Base-by-base conservation (phyloP, 92 coral and sea anemone genomes). In the Virgularia gustaviana region DNA sequence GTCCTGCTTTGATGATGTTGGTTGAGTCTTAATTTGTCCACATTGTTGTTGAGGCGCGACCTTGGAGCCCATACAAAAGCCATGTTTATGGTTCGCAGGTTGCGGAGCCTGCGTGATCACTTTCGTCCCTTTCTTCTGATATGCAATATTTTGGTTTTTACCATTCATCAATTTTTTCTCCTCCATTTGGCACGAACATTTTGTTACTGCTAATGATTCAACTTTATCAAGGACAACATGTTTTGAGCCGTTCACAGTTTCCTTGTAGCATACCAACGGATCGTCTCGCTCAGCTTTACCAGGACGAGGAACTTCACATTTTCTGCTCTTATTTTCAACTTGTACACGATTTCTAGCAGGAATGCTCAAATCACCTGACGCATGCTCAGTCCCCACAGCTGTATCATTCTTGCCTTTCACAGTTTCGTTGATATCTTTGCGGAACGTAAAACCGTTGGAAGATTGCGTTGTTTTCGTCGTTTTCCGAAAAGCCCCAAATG, bases 401-500 rank as follows among this genome's bases (percentile, higher is more conserved):
- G 8, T 33, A 7, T 28, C 30, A 16, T 68, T 32, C 35, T 68
- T 49, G 18, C 9, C 27, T 49, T 49, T 49, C 9, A 6, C 13
- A 10, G 57, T 28, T 7, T 64, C 44, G 43, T 60, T 60, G 4
- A 60, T 11, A 15, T 60, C 67, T 33, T 60, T 60, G 12, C 67
- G 67, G 8, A 6, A 60, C 16, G 67, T 60, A 29, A 34, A 34
- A 11, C 31, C 47, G 7, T n/a, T n/a, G n/a, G n/a, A n/a, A n/a
- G 55, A 3, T 68, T 33, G 60, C n/a, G 43, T 65, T 31, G 59
- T 3, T 68, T 47, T 68, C 18, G 10, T 31, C 6, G 18, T 34
- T 51, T 51, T 68, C 30, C 75, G 60, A 47, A 66, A 66, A 30
- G 43, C 58, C 23, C 53, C 34, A 30, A 66, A 66, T 24, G 73